Conservation (phyloP, 35 echinoderm and acorn worm genomes). For the Heliocidaris tuberculata region DNA sequence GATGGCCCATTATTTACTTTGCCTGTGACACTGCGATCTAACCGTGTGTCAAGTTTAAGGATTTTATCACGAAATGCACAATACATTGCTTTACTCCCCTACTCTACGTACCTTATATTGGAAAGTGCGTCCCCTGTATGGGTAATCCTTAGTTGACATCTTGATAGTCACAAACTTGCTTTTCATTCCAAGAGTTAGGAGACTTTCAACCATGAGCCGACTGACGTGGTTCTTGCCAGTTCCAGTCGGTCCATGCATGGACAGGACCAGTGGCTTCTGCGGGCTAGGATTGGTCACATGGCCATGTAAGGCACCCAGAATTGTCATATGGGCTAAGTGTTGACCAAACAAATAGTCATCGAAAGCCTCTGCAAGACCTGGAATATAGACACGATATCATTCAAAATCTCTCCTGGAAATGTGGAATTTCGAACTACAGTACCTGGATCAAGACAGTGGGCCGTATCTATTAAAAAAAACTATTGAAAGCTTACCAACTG, state of each 20-base stretch:
- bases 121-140: slow-evolving; percentile 35
- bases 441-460: too few species aligned
- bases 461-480: too few species aligned
- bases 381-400: background rate
- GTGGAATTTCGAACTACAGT: too few species aligned
- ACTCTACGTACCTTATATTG: slow-evolving; percentile 53
- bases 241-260: slow-evolving; percentile 82
- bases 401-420: too few species aligned
- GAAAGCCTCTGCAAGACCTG: slow-evolving; percentile 1
- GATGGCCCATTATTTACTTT: too few species aligned
- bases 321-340: slow-evolving; percentile 46
- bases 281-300: slow-evolving; percentile 45
- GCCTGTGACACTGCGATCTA: too few species aligned
- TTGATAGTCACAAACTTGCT: slow-evolving; percentile 64
- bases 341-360: slow-evolving; percentile 67
- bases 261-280: slow-evolving; percentile 74
- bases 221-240: slow-evolving; percentile 82
- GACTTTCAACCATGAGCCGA: slow-evolving; percentile 59
- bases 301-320: slow-evolving; percentile 52
- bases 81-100: too few species aligned
- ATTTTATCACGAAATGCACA: too few species aligned
- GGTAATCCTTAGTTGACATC: slow-evolving; percentile 50
- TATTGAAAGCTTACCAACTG: too few species aligned
- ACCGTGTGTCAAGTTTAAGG: too few species aligned
- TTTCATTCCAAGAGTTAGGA: slow-evolving; percentile 57